phyloP scores from a whole-genome alignment of 2,113 vertebrate species.

The Fulica atra region DNA sequence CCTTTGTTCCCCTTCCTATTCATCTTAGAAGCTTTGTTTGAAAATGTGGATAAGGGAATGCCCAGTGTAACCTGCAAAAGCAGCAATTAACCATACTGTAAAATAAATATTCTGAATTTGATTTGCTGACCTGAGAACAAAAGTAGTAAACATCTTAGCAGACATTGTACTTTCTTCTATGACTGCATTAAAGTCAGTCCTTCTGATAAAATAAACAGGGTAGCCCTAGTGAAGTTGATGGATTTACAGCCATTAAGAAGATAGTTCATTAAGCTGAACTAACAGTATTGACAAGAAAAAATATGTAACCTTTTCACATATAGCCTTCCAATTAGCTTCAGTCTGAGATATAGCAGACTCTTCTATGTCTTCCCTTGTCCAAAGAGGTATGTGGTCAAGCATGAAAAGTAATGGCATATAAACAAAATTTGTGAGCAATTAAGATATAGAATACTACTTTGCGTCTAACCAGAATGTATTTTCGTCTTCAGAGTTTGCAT shows the following conservation, averaged over 20 bases:
- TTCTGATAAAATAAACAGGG: not conserved
- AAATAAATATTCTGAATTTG: not conserved
- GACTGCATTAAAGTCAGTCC: not conserved
- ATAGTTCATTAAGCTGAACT: slow-evolving; percentile 3
- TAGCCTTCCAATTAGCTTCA: not conserved
- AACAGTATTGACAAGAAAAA: not conserved
- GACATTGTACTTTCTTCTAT: not conserved
- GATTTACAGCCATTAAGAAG: not conserved
- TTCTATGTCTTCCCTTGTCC: not conserved
- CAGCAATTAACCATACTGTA: not conserved
- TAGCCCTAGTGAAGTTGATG: not conserved
- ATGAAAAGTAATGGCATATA: not conserved
- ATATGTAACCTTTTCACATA: not conserved
- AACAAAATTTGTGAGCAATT: not conserved
- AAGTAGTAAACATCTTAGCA: not conserved
- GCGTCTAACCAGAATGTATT: not conserved
- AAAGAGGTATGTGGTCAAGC: not conserved
- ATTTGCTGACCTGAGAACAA: not conserved
- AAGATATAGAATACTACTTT: not conserved
- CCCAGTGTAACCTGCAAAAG: not conserved
- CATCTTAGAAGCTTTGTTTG: not conserved
- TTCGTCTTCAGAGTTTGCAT: not conserved
- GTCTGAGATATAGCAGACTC: not conserved
- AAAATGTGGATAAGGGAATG: not conserved
- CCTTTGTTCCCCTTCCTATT: not conserved